These are phyloP conservation scores for Neoaliturus tenellus DNA, from an alignment of 2,888 invertebrate species.

Conservation along the genomic window DNA sequence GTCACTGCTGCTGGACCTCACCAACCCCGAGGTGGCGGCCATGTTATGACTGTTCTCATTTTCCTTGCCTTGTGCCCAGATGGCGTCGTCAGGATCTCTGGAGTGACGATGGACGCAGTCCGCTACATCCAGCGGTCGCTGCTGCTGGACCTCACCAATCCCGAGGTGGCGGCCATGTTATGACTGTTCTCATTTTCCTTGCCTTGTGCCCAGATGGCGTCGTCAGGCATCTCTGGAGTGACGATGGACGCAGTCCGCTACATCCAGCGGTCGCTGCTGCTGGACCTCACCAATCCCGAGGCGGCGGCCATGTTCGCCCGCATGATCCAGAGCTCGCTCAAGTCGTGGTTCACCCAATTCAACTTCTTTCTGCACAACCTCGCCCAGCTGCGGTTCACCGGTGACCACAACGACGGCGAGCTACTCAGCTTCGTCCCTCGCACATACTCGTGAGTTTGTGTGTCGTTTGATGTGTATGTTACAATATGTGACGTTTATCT, in stretches of 20 bases:
- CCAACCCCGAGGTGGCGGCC: slow-evolving; percentile 97
- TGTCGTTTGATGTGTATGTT: too few species aligned
- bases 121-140: slow-evolving; percentile 94
- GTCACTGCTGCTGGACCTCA: slow-evolving; percentile 90
- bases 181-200: too few species aligned
- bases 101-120: slow-evolving; percentile 94
- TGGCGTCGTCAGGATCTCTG: slow-evolving; percentile 95
- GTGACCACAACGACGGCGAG: slow-evolving; percentile 87
- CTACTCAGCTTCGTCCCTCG: slow-evolving; percentile 95
- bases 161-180: slow-evolving; percentile 97
- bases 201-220: slow-evolving; percentile 84
- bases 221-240: slow-evolving; percentile 94
- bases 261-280: slow-evolving; percentile 92
- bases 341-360: slow-evolving; percentile 96
- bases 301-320: slow-evolving; percentile 97
- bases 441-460: slow-evolving; percentile 87
- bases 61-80: too few species aligned
- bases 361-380: slow-evolving; percentile 99
- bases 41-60: too few species aligned
- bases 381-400: slow-evolving; percentile 93
- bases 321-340: slow-evolving; percentile 96
- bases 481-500: too few species aligned
- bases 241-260: slow-evolving; percentile 94
- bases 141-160: slow-evolving; percentile 91
- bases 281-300: slow-evolving; percentile 94